These are phyloP conservation scores for Drosophila picticornis DNA, from an alignment of 2,888 invertebrate genomes.

Conservation along the genomic window DNA sequence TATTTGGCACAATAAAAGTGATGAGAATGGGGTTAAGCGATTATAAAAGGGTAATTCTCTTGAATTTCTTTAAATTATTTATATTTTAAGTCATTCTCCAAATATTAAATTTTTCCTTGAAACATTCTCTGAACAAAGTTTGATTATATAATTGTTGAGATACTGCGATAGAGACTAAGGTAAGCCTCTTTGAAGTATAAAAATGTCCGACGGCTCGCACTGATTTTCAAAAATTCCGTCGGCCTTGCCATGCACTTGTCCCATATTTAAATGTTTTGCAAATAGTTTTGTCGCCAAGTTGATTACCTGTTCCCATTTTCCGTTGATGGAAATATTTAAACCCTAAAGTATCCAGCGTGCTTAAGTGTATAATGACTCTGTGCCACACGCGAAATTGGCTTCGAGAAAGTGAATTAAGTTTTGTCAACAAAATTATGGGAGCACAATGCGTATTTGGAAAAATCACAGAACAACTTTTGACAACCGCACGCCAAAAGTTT, in stretches of 20 bases:
- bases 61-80: not conserved
- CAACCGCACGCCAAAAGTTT: slow-evolving; percentile 37
- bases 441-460: slow-evolving; percentile 21
- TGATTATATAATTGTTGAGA: not conserved
- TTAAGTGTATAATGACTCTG: slow-evolving; percentile 26
- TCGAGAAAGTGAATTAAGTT: slow-evolving; percentile 4
- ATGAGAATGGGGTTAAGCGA: not conserved
- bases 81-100: not conserved
- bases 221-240: slow-evolving; percentile 4
- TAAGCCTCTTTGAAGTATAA: not conserved
- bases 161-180: not conserved
- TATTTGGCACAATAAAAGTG: not conserved
- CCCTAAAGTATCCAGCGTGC: slow-evolving; percentile 85
- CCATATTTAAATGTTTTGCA: not conserved
- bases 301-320: slow-evolving; percentile 85
- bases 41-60: not conserved
- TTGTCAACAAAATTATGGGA: not conserved
- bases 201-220: not conserved
- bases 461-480: slow-evolving; percentile 31
- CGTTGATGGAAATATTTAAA: slow-evolving; percentile 85
- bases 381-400: slow-evolving; percentile 15
- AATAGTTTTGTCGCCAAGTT: not conserved
- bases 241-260: not conserved
- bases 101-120: not conserved
- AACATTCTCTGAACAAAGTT: not conserved